Percentiles rank a stretch among this genome's conserved stretches.
These are phyloP conservation scores for Heptranchias perlo DNA, from an alignment of 2,113 vertebrate species.

Conservation along the genomic window DNA sequence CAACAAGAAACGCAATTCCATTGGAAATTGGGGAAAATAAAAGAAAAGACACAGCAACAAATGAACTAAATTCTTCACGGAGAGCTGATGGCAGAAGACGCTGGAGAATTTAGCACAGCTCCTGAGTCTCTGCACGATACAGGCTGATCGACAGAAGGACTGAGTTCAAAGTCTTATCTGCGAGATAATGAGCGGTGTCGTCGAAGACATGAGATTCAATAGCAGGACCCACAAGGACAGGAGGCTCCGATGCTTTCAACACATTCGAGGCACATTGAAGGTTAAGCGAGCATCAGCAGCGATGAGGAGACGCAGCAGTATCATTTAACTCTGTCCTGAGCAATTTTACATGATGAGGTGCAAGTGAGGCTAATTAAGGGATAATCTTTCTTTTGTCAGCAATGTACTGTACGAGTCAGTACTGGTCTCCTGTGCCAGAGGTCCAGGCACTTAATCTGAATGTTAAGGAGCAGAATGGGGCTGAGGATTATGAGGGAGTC, in stretches of 20 bases:
- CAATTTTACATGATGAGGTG: not conserved
- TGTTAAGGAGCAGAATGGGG: not conserved
- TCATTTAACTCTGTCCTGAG: constrained; percentile 25
- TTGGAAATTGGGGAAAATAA: not conserved
- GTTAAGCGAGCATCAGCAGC: not conserved
- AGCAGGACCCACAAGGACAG: not conserved
- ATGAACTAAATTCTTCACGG: not conserved
- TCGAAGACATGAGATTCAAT: not conserved
- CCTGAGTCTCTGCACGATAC: too few relatives aligned
- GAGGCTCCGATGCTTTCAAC: not conserved
- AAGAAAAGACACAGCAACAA: not conserved
- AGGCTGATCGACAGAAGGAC: not conserved
- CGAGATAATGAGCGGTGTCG: not conserved
- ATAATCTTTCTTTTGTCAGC: constrained; percentile 20
- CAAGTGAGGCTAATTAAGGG: constrained; percentile 27
- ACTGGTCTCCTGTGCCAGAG: not conserved
- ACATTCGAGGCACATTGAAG: not conserved
- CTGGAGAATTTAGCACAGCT: not conserved
- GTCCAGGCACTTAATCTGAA: not conserved
- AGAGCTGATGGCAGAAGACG: not conserved
- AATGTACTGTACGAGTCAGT: not conserved
- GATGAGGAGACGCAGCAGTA: not conserved
- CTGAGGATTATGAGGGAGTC: not conserved
- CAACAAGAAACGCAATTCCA: not conserved
- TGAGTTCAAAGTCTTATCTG: not conserved